phyloP scores from a whole-genome alignment of 2,797 vertebrate species.

The Rhyacichthys aspro region DNA sequence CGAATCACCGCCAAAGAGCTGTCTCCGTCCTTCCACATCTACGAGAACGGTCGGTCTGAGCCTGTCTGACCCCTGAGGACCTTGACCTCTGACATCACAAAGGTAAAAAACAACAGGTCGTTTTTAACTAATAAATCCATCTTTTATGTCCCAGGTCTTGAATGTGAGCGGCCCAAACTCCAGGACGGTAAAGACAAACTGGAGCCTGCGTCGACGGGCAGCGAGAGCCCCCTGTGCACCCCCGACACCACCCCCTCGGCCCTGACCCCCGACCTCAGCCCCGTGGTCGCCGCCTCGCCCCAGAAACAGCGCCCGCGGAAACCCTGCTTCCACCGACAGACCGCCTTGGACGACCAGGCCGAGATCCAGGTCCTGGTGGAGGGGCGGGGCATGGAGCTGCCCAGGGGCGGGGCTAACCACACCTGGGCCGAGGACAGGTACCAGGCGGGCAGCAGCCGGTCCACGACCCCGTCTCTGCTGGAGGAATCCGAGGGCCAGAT shows the following conservation, averaged over 20 bases:
- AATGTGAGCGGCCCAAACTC: constrained; percentile 90
- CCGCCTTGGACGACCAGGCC: constrained; percentile 88
- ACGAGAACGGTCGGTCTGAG: constrained; percentile 89
- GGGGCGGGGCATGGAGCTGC: constrained; percentile 79
- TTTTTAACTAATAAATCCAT: no score
- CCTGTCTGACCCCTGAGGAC: no score
- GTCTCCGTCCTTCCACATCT: constrained; percentile 96
- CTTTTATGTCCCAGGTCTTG: constrained; percentile 82
- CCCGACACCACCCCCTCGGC: constrained; percentile 91
- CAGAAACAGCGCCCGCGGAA: constrained; percentile 81
- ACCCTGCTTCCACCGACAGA: constrained; percentile 91
- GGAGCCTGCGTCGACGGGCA: constrained; percentile 90
- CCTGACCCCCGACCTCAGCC: constrained; percentile 92
- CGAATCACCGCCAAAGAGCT: constrained; percentile 98
- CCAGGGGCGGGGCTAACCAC: constrained; percentile 76
- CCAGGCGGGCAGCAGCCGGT: constrained; percentile 72
- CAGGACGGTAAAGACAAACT: constrained; percentile 88
- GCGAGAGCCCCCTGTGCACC: constrained; percentile 84
- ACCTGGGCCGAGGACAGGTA: constrained; percentile 89
- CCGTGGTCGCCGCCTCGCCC: constrained; percentile 87
- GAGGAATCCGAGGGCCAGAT: constrained; percentile 87
- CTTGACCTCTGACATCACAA: no score
- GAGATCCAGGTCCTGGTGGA: constrained; percentile 97
- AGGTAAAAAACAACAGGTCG: no score
- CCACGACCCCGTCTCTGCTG: constrained; percentile 80